Evolutionary conservation across 2,797 vertebrate genomes (phyloP).

Genomic region (Lacerta bilineata): DNA sequence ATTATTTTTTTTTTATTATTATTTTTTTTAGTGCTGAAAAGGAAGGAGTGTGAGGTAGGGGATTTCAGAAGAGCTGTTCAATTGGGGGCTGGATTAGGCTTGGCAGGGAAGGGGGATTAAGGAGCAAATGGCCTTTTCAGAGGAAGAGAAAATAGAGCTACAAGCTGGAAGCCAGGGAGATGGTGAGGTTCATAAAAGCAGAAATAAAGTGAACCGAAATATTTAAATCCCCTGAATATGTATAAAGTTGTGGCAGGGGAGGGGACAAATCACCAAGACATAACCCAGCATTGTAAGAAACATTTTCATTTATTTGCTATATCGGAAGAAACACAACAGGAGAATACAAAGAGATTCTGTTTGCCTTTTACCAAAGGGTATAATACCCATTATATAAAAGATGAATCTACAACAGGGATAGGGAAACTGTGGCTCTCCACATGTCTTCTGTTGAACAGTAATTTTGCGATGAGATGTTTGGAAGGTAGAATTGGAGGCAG

Average conservation of each 20-base stretch:
- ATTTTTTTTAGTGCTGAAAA: background rate
- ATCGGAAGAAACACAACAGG: background rate
- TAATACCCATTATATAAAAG: background rate
- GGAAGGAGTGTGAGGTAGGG: background rate
- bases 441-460: too few relatives aligned
- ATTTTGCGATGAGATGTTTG: too few relatives aligned
- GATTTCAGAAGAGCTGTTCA: conserved; percentile 18
- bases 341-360: background rate
- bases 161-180: background rate
- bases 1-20: background rate
- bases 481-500: too few relatives aligned
- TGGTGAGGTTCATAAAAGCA: conserved; percentile 7
- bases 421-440: too few relatives aligned
- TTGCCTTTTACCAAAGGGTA: background rate
- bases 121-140: conserved; percentile 9
- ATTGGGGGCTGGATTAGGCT: conserved; percentile 24
- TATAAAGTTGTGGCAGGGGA: background rate
- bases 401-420: too few relatives aligned
- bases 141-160: background rate
- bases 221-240: background rate
- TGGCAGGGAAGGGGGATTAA: background rate
- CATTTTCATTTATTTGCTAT: background rate
- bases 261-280: background rate
- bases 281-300: background rate
- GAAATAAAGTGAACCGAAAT: background rate